A percentile compares a stretch with the other conserved stretches of the same genome.
These are phyloP conservation scores for Metellina segmentata DNA, from an alignment of 2,888 invertebrate genomes.

Conservation along the genomic window DNA sequence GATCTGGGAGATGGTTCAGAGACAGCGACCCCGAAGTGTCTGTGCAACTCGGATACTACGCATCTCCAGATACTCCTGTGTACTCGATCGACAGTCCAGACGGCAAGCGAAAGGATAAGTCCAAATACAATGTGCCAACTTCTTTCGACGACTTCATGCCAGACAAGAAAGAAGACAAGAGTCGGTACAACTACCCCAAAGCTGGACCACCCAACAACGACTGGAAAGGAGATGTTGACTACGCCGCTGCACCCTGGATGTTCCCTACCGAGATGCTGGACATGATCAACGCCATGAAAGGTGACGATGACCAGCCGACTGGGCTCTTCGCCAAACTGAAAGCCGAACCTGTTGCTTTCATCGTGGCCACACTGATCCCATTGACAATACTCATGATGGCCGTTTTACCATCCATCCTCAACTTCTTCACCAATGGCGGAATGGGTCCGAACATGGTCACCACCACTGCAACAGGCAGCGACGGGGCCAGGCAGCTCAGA, in stretches of 20 bases:
- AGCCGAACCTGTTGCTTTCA: slow-evolving; percentile 29
- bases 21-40: slow-evolving; percentile 4
- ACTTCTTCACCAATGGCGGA: slow-evolving; percentile 15
- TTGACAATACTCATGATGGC: slow-evolving; percentile 54
- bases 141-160: slow-evolving; percentile 66
- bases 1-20: background rate
- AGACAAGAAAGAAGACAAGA: slow-evolving; percentile 12
- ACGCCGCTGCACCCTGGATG: slow-evolving; percentile 43
- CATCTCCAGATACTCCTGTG: background rate
- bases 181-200: slow-evolving; percentile 17
- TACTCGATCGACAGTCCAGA: slow-evolving; percentile 27
- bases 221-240: slow-evolving; percentile 59
- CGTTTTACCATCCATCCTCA: slow-evolving; percentile 43
- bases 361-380: slow-evolving; percentile 43
- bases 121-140: slow-evolving; percentile 46
- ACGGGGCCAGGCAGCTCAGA: background rate
- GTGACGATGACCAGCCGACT: slow-evolving; percentile 15
- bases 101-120: background rate
- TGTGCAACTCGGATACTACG: slow-evolving; percentile 51
- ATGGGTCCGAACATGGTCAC: slow-evolving; percentile 14
- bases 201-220: slow-evolving; percentile 1
- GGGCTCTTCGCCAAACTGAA: slow-evolving; percentile 57
- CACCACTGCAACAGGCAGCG: slow-evolving; percentile 38
- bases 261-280: slow-evolving; percentile 41
- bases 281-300: slow-evolving; percentile 46